Conservation (phyloP, 1,140 invertebrate species). For the Ptiloglossa arizonensis region DNA sequence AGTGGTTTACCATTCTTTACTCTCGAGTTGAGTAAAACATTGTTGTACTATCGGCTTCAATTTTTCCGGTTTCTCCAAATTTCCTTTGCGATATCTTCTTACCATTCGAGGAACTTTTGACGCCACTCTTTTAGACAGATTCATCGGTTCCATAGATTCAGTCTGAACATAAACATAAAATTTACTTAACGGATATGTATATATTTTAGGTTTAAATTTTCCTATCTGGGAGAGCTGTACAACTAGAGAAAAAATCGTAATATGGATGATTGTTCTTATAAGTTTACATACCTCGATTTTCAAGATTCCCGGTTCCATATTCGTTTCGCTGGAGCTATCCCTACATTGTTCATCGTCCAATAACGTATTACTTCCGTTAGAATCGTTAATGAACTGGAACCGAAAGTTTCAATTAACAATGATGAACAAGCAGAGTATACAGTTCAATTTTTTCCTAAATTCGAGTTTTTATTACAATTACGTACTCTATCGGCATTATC, state of each 20-base stretch:
- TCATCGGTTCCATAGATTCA: slow-evolving; percentile 13
- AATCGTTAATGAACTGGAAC: slow-evolving; percentile 48
- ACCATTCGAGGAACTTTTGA: slow-evolving; percentile 63
- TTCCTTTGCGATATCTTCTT: slow-evolving; percentile 46
- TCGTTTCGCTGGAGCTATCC: slow-evolving; percentile 61
- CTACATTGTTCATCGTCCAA: slow-evolving; percentile 46
- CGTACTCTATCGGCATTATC: slow-evolving; percentile 36
- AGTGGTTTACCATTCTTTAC: slow-evolving; percentile 87
- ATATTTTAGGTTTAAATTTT: too few species aligned
- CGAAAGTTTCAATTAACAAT: not conserved
- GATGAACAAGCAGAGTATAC: not conserved
- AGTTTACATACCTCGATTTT: slow-evolving; percentile 57
- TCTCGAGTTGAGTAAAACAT: slow-evolving; percentile 86
- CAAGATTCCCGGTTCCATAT: slow-evolving; percentile 57
- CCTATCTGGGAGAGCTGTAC: too few species aligned
- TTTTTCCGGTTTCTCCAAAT: slow-evolving; percentile 80
- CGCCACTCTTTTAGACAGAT: slow-evolving; percentile 7
- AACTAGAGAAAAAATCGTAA: not conserved
- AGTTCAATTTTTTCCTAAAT: not conserved
- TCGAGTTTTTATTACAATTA: not conserved
- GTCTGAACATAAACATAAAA: slow-evolving; percentile 15
- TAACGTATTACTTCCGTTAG: slow-evolving; percentile 30
- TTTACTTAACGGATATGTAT: too few species aligned
- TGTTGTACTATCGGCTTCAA: slow-evolving; percentile 85
- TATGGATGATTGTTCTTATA: not conserved